Percentiles rank a stretch among this genome's conserved stretches.
These are phyloP conservation scores for Megaceryle alcyon DNA, from an alignment of 2,797 vertebrate genomes.

Conservation along the genomic window DNA sequence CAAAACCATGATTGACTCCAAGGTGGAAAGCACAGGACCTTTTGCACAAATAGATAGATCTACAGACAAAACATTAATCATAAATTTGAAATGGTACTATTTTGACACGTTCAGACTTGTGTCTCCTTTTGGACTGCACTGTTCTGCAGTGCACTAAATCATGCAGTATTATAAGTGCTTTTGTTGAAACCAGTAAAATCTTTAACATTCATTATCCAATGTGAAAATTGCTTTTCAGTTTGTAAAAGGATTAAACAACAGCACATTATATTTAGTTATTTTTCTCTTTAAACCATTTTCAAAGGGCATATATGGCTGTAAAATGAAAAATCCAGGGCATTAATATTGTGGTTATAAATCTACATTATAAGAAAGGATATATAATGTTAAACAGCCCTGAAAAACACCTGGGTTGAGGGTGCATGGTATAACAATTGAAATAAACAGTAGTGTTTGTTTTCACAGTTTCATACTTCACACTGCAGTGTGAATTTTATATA, in stretches of 20 bases:
- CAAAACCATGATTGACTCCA: not conserved
- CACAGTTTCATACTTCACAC: constrained; percentile 14
- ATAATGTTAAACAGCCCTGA: constrained; percentile 2
- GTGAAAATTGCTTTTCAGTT: not conserved
- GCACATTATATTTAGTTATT: not conserved
- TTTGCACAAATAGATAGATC: not conserved
- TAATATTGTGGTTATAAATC: not conserved
- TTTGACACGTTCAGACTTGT: not conserved
- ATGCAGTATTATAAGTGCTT: not conserved
- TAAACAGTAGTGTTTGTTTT: constrained; percentile 41
- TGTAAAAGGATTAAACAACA: not conserved
- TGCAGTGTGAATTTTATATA: not conserved
- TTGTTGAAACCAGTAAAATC: not conserved
- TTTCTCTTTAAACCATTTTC: not conserved
- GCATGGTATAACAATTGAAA: not conserved
- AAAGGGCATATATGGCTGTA: not conserved
- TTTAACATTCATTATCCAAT: not conserved
- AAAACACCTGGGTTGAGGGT: not conserved
- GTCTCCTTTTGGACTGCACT: not conserved
- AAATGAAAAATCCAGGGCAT: constrained; percentile 27
- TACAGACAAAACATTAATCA: not conserved
- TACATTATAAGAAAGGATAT: not conserved
- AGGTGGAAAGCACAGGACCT: not conserved
- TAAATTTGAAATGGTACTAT: not conserved
- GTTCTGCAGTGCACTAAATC: not conserved